A percentile compares a stretch with the other conserved stretches of the same genome.
These are phyloP conservation scores for Trinorchestia longiramus DNA, from an alignment of 1,140 invertebrate genomes.

Conservation along the genomic window DNA sequence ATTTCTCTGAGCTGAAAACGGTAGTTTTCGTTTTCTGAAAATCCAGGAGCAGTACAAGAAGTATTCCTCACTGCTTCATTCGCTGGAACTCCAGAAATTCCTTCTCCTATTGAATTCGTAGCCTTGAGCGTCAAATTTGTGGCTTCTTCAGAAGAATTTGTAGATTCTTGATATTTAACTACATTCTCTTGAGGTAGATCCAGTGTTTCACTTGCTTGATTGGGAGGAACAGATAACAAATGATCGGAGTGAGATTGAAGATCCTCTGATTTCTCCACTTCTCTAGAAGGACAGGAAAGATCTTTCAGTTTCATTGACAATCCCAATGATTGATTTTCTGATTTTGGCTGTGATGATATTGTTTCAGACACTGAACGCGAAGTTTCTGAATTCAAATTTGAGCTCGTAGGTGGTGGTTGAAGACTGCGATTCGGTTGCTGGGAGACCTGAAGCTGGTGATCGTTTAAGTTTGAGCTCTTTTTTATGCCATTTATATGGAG, in stretches of 20 bases:
- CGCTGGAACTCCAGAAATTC: background rate
- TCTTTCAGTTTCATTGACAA: background rate
- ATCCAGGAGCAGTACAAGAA: background rate
- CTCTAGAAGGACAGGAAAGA: background rate
- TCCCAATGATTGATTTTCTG: background rate
- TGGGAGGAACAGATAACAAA: background rate
- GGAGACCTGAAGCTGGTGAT: conserved; percentile 61
- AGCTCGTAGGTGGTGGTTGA: background rate
- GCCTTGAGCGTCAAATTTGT: background rate
- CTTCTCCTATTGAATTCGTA: background rate
- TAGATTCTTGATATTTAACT: background rate
- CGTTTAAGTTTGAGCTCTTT: conserved; percentile 56
- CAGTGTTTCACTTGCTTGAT: background rate
- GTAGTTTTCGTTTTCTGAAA: background rate
- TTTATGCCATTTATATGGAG: conserved; percentile 66
- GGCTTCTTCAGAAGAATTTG: background rate
- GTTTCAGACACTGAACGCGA: background rate
- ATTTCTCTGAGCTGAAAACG: background rate
- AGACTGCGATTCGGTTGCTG: conserved; percentile 50
- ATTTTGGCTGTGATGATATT: background rate
- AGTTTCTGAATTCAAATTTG: background rate
- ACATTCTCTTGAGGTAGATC: background rate
- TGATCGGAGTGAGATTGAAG: background rate
- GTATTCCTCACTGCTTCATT: background rate
- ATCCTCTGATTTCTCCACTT: background rate